Base-by-base conservation (phyloP, 2,888 invertebrate genomes). In the Erynnis tages region DNA sequence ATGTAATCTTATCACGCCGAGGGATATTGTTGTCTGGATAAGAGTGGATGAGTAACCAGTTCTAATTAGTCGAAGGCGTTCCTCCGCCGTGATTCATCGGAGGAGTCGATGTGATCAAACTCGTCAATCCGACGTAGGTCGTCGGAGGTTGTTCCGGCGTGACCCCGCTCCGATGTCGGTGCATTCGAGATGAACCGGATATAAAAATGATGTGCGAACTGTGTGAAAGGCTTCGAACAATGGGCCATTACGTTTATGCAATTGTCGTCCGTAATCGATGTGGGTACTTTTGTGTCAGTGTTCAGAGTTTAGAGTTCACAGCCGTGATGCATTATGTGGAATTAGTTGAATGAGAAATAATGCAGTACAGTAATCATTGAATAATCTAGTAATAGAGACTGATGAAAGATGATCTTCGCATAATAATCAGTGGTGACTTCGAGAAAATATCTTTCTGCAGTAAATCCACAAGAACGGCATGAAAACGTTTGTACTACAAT, bases 1-100 rank as follows among this genome's bases (percentile, higher is more conserved):
- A 58, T 35, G 53, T 59, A 54, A 58, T 61, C 59, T 60, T 61
- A 62, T 65, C 63, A 63, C 44, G 52, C 17, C 16, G 35, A 32
- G 53, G 47, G 54, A 10, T 59, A 67, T 66, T 66, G 63, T 69
- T 62, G 60, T 71, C 67, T 74, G 76, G 82, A 82, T 79, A 75
- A 65, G 67, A 69, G 69, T 67, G 69, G 72, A 79, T 85, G 87
- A 84, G 75, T 82, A 84, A 87, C 73, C 70, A 72, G 71, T 71
- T 69, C 66, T 85, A 82, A 85, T 85, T 83, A 80, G 74, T 67
- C 57, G 72, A 76, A 79, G 78, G 82, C 87, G 79, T 83, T 85
- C 82, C 82, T 77, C 72, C 59, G 59, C 11, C 54, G 58, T 87
- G 86, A 86, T 60, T 87, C 86, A 86, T 44, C 40, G 23, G 32